phyloP scores from a whole-genome alignment of 2,797 vertebrate species.

The Geotrypetes seraphini region DNA sequence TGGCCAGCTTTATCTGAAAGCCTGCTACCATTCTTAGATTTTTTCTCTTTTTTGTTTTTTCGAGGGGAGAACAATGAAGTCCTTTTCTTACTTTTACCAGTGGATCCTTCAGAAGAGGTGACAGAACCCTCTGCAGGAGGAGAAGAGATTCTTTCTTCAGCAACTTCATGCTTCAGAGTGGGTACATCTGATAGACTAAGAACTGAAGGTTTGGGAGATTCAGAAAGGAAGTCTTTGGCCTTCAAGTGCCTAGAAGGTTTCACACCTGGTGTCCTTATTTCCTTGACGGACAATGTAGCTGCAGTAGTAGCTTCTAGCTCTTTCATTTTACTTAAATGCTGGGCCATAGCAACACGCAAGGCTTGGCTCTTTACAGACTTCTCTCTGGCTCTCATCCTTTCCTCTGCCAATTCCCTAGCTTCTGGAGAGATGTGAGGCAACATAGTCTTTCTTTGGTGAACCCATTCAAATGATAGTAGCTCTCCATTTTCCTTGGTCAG shows the following conservation, averaged over 20 bases:
- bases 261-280: slow-evolving; percentile 10
- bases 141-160: slow-evolving; percentile 63
- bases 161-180: slow-evolving; percentile 39
- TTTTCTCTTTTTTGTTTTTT: slow-evolving; percentile 93
- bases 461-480: slow-evolving; percentile 44
- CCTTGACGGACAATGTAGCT: slow-evolving; percentile 6
- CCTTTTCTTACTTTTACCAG: slow-evolving; percentile 85
- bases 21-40: slow-evolving; percentile 73
- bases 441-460: slow-evolving; percentile 45
- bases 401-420: slow-evolving; percentile 86
- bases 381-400: slow-evolving; percentile 84
- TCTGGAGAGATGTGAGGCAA: slow-evolving; percentile 72
- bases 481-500: slow-evolving; percentile 74
- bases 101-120: slow-evolving; percentile 80
- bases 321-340: slow-evolving; percentile 86
- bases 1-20: slow-evolving; percentile 45
- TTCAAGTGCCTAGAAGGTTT: slow-evolving; percentile 1
- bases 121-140: slow-evolving; percentile 67
- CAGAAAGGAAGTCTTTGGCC: slow-evolving; percentile 15
- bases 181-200: slow-evolving; percentile 58
- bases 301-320: slow-evolving; percentile 52
- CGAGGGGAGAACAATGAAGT: slow-evolving; percentile 89
- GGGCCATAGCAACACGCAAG: slow-evolving; percentile 87
- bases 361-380: slow-evolving; percentile 87
- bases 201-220: slow-evolving; percentile 46